These are phyloP conservation scores for Mesembrinibis cayennensis DNA, from an alignment of 2,113 vertebrate species.

Conservation along the genomic window DNA sequence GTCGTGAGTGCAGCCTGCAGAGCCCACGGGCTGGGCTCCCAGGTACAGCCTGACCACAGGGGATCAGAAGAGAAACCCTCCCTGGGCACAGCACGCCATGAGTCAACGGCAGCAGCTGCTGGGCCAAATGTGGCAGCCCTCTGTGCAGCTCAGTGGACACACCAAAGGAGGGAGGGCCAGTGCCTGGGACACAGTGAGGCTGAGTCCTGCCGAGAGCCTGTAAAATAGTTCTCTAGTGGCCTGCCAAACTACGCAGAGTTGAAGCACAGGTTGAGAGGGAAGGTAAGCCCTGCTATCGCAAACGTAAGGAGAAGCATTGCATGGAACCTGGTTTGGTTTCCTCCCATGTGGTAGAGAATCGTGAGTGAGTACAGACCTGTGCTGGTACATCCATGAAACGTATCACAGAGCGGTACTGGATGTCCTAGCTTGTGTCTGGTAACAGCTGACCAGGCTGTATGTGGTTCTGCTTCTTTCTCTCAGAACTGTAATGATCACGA, in stretches of 20 bases:
- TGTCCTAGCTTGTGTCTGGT: not conserved
- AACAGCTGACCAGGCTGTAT: not conserved
- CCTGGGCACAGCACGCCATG: accelerated
- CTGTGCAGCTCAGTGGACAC: not conserved
- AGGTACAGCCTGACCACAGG: not conserved
- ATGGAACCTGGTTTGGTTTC: not conserved
- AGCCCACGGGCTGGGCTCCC: not conserved
- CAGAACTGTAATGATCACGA: not conserved
- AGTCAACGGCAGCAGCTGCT: accelerated
- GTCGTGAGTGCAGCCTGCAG: not conserved
- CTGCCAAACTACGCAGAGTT: not conserved
- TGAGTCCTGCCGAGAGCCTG: not conserved
- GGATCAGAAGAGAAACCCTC: not conserved
- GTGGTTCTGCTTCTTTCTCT: not conserved
- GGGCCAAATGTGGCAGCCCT: not conserved
- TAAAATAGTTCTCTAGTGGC: not conserved
- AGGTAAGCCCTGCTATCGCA: not conserved
- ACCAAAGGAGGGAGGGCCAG: not conserved
- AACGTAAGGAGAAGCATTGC: accelerated
- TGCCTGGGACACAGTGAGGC: not conserved
- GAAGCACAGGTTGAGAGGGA: not conserved
- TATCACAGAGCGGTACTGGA: accelerated
- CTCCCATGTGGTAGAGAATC: not conserved
- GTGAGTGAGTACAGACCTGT: not conserved
- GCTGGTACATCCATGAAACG: not conserved